Evolutionary conservation across 2,113 vertebrate species (phyloP).

Genomic region (Crotalus viridis): DNA sequence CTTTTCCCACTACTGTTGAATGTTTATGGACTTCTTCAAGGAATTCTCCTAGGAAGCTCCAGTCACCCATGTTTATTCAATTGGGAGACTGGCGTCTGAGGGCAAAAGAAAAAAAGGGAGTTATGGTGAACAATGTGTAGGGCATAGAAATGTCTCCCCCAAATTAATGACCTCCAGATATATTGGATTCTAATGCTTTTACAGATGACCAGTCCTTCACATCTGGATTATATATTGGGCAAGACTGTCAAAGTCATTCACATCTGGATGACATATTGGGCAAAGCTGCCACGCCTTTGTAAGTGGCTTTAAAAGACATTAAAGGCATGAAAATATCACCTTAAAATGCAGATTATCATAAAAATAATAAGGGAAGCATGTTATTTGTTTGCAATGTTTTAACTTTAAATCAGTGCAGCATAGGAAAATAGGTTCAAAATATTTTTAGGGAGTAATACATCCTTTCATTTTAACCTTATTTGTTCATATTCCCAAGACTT

Average conservation of each 20-base stretch:
- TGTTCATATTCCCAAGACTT: background rate
- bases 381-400: background rate
- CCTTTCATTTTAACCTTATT: background rate
- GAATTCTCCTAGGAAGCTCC: constrained; percentile 94
- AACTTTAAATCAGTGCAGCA: background rate
- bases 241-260: background rate
- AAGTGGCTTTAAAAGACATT: background rate
- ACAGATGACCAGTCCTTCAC: background rate
- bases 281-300: background rate
- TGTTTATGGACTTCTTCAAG: constrained; percentile 97
- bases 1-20: constrained; percentile 94
- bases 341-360: background rate
- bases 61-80: constrained; percentile 87
- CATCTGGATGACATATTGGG: background rate
- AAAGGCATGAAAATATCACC: background rate
- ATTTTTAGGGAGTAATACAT: background rate
- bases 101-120: constrained; percentile 37
- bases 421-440: background rate
- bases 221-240: background rate
- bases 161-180: background rate
- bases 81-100: constrained; percentile 23
- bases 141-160: background rate
- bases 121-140: constrained; percentile 7
- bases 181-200: background rate
- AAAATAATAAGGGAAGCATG: background rate